These are phyloP conservation scores for Dryomyza anilis DNA, from an alignment of 2,888 invertebrate species.

Conservation along the genomic window DNA sequence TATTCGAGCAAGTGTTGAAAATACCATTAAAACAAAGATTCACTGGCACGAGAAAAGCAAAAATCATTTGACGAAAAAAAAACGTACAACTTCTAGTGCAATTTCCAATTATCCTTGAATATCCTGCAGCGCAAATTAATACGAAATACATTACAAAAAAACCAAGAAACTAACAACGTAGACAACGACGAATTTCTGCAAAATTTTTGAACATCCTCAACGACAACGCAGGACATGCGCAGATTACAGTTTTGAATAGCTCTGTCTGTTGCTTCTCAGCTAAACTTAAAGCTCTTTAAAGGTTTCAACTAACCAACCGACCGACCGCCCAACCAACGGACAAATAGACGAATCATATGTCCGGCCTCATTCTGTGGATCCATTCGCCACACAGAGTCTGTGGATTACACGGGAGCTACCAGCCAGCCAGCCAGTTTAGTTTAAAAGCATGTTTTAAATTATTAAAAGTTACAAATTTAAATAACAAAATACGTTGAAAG, in stretches of 20 bases:
- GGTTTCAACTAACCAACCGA: no score
- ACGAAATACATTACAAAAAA: background rate
- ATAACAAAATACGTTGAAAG: no score
- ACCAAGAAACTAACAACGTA: background rate
- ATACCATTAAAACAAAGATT: background rate
- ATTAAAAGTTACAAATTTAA: conserved; percentile 7
- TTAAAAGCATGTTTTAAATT: conserved; percentile 6
- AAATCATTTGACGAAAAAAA: background rate
- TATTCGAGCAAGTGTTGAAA: background rate
- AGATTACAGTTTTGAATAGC: background rate
- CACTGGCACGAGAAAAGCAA: background rate
- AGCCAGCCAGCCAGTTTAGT: background rate
- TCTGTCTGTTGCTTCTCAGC: background rate
- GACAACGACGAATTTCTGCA: background rate
- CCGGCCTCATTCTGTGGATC: background rate
- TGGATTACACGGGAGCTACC: background rate
- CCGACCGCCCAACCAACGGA: no score
- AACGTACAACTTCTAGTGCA: background rate
- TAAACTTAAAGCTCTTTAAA: conserved; percentile 4
- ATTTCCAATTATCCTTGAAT: background rate
- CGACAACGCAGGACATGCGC: conserved; percentile 8
- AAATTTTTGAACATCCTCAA: conserved; percentile 4
- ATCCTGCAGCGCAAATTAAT: background rate
- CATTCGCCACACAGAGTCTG: background rate
- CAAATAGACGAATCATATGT: no score